Evolutionary conservation across 2,113 vertebrate genomes (phyloP), one percentile per base, ranked within the genome.

Genomic region (Cyphomyrus discorhynchus): DNA sequence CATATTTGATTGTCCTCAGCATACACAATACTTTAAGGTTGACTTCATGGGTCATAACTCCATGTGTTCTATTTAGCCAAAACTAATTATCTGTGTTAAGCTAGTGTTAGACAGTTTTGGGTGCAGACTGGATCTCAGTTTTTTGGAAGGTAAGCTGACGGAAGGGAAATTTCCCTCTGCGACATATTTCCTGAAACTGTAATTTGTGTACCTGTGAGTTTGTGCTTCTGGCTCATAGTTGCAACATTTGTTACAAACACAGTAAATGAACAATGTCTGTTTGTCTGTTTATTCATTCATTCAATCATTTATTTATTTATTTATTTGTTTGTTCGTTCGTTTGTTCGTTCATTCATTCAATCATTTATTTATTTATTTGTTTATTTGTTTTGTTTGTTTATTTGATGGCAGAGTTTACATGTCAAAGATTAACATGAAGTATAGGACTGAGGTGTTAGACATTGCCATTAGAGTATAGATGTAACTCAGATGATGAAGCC

Each of bases 151-250:
- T 42, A 39, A 7, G 2, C 10, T 45, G 74, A 17, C 7, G 13
- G 35, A 46, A 66, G 56, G 53, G 24, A 87, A 50, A 87, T 52
- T 42, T 87, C 13, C 47, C 47, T 19, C 8, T 58, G 39, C 15
- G 87, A 88, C 4, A 66, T 24, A 39, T 88, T 88, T 47, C 56
- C 39, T 46, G n/a, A 45, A 66, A 46, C 56, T 88, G 53, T 66
- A n/a, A 24, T 89, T 77, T 88, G 86, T 77, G 74, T 91, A 58
- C 50, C 39, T 74, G 45, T 56, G 9, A 10, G 62, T 62, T 52
- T 91, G 19, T 66, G 62, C 90, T 52, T 92, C 91, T 91, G 70
- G 91, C 89, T 93, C 90, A 80, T 89, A 84, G 49, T 84, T 89
- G 77, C 88, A 89, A 50, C 39, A 27, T 88, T 62, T 74, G n/a